Conservation (phyloP, 2,113 vertebrate genomes). For the Rhea pennata region DNA sequence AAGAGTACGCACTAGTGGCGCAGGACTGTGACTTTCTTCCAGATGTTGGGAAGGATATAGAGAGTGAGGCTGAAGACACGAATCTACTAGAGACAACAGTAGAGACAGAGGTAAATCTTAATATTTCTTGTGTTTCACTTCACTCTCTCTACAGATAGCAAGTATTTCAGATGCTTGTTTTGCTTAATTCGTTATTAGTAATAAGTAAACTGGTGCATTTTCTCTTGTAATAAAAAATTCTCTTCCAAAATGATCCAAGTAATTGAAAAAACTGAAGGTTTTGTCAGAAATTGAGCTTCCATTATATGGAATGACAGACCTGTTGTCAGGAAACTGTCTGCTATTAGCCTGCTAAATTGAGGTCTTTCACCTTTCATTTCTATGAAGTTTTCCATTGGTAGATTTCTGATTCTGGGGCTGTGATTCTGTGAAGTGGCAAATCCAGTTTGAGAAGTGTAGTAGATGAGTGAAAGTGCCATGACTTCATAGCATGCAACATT, state of each 20-base stretch:
- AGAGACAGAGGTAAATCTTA: slow-evolving; percentile 45
- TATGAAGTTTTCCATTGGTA: background rate
- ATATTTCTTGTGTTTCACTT: background rate
- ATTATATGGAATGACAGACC: background rate
- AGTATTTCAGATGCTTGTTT: background rate
- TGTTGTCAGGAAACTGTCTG: background rate
- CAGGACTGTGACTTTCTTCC: background rate
- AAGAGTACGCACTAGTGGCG: slow-evolving; percentile 66
- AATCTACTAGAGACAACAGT: background rate
- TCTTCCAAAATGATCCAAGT: background rate
- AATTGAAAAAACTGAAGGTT: background rate
- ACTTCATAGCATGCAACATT: background rate
- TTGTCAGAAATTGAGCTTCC: background rate
- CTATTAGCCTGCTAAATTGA: background rate
- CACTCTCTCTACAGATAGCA: fast-evolving
- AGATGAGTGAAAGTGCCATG: background rate
- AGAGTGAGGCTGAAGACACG: background rate
- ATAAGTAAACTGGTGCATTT: background rate
- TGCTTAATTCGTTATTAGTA: background rate
- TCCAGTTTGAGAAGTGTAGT: background rate
- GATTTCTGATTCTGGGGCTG: background rate
- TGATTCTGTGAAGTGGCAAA: background rate
- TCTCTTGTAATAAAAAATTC: background rate
- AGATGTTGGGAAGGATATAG: background rate
- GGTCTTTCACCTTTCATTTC: background rate